Base-by-base conservation (phyloP, 2,113 vertebrate genomes). In the Crotophaga sulcirostris region DNA sequence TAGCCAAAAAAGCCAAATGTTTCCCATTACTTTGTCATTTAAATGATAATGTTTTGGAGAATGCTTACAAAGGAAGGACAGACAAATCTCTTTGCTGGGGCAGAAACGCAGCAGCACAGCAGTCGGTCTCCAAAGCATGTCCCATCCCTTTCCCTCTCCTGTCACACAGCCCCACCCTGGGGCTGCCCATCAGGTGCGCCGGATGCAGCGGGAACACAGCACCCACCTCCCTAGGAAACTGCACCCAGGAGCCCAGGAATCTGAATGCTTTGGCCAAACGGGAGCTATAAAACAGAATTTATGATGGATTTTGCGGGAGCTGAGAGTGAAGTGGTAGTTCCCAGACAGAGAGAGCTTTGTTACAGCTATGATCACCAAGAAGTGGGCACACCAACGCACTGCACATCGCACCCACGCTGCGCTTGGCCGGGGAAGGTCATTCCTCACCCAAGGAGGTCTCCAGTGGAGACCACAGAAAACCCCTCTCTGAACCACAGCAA, bases 381-480 rank as follows among this genome's bases (percentile, higher is more conserved):
- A 13, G 29, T 0, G 0, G 25, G 23, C 52, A 26, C 38, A 28
- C 7, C 23, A 3, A 1, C 0, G 6, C 15, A 42, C 17, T 19
- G 63, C 42, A 28, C 69, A 7, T 8, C 0, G 3, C 40, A 18
- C 11, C 36, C 16, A 2, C 0, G 0, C 12, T 0, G 2, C 4
- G 2, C 44, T 14, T 23, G 38, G 67, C 13, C 24, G 20, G 26
- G 29, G 15, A 38, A 19, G 36, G 45, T 5, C 20, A 8, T 9
- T 56, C 42, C 54, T 60, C 20, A 18, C 12, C 40, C 24, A 8
- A 34, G 40, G 17, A 21, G 26, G 38, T 16, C 36, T 4, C n/a
- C 42, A 31, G 54, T 10, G 29, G 38, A 79, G 58, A 21, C 13
- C 38, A 60, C 40, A 29, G 31, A 24, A 56, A 51, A 29, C 34